These are phyloP conservation scores for Nebria ingens DNA, from an alignment of 1,140 invertebrate genomes.

Conservation along the genomic window DNA sequence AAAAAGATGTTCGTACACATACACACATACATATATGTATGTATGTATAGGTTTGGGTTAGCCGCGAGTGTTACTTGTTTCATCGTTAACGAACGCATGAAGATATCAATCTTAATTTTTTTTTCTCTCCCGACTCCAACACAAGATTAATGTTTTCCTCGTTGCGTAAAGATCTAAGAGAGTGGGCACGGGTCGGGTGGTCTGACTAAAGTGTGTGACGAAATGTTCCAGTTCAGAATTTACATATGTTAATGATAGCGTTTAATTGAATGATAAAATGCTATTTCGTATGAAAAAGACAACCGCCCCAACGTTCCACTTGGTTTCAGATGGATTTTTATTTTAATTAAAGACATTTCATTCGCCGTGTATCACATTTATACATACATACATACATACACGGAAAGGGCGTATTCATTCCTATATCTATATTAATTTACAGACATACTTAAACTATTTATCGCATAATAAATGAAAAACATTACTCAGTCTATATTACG, in stretches of 20 bases:
- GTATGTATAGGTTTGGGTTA: too few species aligned
- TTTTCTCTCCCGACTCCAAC: too few species aligned
- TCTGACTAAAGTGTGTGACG: not conserved
- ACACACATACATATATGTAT: too few species aligned
- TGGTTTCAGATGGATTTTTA: not conserved
- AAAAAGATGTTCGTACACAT: not conserved
- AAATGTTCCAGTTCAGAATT: not conserved
- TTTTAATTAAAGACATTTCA: not conserved
- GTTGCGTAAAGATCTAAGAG: not conserved
- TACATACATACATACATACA: too few species aligned
- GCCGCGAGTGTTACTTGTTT: too few species aligned
- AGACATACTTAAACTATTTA: too few species aligned
- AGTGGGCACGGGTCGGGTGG: not conserved
- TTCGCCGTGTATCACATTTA: too few species aligned
- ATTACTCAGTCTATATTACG: too few species aligned
- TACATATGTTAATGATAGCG: not conserved
- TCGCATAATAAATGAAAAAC: too few species aligned
- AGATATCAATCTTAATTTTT: not conserved
- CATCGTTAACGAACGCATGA: not conserved
- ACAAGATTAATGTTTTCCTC: not conserved
- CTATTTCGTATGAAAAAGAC: not conserved
- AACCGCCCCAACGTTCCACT: not conserved
- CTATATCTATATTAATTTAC: too few species aligned
- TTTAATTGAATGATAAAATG: not conserved
- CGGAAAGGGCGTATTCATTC: too few species aligned